Conservation (phyloP, 2,888 invertebrate genomes). For the Eremobia ochroleuca region DNA sequence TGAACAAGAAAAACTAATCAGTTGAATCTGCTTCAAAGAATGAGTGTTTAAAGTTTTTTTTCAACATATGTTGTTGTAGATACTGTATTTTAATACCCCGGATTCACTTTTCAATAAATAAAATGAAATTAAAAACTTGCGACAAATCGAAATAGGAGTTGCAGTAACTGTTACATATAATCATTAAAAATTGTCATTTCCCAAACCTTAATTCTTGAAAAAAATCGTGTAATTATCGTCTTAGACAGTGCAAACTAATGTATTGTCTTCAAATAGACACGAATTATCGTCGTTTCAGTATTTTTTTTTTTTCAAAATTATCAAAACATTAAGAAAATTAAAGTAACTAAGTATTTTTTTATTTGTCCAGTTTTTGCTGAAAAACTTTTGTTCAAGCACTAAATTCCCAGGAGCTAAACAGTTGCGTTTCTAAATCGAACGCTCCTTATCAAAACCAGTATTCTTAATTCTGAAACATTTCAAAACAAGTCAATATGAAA, state of each 20-base stretch:
- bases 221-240: no score
- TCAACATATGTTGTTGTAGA: constrained; percentile 11
- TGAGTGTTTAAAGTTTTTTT: constrained; percentile 33
- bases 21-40: constrained; percentile 34
- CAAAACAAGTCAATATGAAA: neutral
- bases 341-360: no score
- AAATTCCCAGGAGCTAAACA: neutral
- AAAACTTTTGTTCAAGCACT: neutral
- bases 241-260: no score
- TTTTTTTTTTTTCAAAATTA: no score
- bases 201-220: no score
- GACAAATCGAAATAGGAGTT: no score
- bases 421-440: neutral
- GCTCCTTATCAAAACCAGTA: neutral
- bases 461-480: neutral
- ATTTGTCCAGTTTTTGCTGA: neutral
- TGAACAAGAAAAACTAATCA: constrained; percentile 24
- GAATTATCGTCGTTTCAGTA: no score
- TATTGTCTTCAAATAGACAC: no score
- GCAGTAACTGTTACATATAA: no score
- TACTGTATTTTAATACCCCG: constrained; percentile 5
- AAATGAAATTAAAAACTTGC: no score
- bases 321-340: no score
- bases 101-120: constrained; percentile 20
- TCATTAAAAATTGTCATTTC: no score